Evolutionary conservation across 37 sponge, comb jelly and placozoan genomes (phyloP).

Genomic region (Bolinopsis microptera): DNA sequence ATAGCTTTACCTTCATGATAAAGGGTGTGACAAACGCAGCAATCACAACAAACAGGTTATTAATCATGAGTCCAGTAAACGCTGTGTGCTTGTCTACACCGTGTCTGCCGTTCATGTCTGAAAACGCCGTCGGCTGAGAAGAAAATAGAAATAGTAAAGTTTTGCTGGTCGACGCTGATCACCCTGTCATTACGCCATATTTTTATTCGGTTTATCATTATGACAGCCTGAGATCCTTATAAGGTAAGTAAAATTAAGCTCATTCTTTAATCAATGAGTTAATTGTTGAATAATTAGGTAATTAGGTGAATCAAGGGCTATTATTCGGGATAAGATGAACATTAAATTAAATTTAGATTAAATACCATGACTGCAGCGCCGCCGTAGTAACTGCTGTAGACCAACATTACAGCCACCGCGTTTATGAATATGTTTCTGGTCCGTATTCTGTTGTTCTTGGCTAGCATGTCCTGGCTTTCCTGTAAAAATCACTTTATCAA

Average conservation of each 20-base stretch:
- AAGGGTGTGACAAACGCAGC: conserved; percentile 13
- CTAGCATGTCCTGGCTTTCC: neutral
- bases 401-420: conserved; percentile 19
- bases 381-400: conserved; percentile 32
- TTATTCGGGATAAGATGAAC: no score
- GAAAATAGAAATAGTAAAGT: neutral
- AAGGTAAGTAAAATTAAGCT: no score
- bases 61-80: conserved; percentile 3
- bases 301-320: no score
- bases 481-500: no score
- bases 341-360: no score
- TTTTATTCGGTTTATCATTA: no score
- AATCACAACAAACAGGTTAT: conserved; percentile 22
- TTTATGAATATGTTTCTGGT: neutral
- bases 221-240: no score
- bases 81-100: neutral
- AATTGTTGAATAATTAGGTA: no score
- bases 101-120: neutral
- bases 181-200: no score
- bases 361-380: conserved; percentile 34
- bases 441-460: neutral
- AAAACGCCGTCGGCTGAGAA: neutral
- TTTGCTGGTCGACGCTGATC: no score
- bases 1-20: neutral
- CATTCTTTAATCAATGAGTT: no score